Evolutionary conservation across 64 coral and sea anemone genomes (phyloP), one percentile per base, ranked within the genome.

Genomic region (Stylophora pistillata): DNA sequence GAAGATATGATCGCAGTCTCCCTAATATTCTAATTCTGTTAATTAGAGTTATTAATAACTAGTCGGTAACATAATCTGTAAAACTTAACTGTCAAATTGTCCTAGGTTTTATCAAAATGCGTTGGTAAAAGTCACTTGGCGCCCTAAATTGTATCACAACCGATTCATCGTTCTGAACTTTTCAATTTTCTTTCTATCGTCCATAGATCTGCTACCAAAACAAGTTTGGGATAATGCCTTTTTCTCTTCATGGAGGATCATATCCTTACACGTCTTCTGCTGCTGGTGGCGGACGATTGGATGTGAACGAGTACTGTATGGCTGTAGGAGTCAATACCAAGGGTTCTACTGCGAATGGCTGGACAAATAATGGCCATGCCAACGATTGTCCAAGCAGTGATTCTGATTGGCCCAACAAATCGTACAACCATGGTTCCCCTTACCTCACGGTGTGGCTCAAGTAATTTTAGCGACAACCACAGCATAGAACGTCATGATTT

Each of bases 361-460:
- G 89, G 89, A 52, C 77, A 7, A 85, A 95, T 16, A 85, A 79
- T 34, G 85, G 55, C 37, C 74, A 91, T 17, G 89, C 89, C 0
- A 88, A 61, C 68, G 94, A 95, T 54, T 71, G 68, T 37, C 94
- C 94, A 3, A 63, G 58, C 15, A 91, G 32, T 63, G 88, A 92
- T 62, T 56, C 78, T 28, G 89, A 95, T 73, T 92, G 91, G 91
- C 91, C 91, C 62, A 92, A 92, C 72, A 52, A 18, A 18, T 12
- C 30, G 5, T 87, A 87, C 85, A 92, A 88, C 29, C 91, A 92
- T 26, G 74, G 88, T 26, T 31, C 83, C 15, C 91, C 91, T 29
- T 79, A 87, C 66, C 31, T 92, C 10, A 75, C 81, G 18, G 91
- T 92, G n/a, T 92, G 91, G 91, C 85, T 92, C n/a, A 92, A 92